Evolutionary conservation across 2,888 invertebrate species (phyloP), one percentile per base, ranked within the genome.

Genomic region (Orchesella flavescens): DNA sequence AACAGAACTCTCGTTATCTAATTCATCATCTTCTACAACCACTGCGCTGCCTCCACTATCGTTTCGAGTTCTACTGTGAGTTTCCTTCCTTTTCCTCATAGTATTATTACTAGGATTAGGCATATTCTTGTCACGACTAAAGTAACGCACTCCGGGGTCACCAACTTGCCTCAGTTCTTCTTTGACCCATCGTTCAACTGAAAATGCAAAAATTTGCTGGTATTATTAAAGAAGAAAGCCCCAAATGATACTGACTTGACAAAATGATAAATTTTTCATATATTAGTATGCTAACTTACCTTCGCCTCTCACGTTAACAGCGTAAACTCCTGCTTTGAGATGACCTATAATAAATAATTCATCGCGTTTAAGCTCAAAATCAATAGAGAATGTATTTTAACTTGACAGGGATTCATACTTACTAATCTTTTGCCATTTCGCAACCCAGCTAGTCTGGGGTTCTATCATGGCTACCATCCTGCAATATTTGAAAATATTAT

Each of bases 231-330:
- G n/a, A n/a, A n/a, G n/a, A n/a, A n/a, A n/a, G n/a, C n/a, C n/a
- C n/a, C n/a, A n/a, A 34, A 34, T 34, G 34, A 34, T 4, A 34
- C 34, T 7, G 13, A 5, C 10, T 57, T 57, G 17, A n/a, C 12
- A n/a, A 19, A 19, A n/a, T 12, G 2, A 59, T 21, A 21, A 24
- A 15, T 65, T 7, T 65, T 10, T 13, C 1, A 3, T 9, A 65
- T 65, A 4, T 65, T 24, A 21, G 49, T n/a, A 19, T 19, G 21
- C 9, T 49, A 4, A 53, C 44, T 66, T 79, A 79, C 79, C 46
- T 65, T 79, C 66, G 12, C 80, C 80, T 55, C 49, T 63, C 3
- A 81, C 80, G 19, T 74, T 81, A 0, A 81, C 43, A 15, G 80
- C 80, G 57, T 81, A 81, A 19, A 57, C 10, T 7, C 80, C 80